Evolutionary conservation across 92 coral and sea anemone genomes (phyloP), one percentile per base, ranked within the genome.

Genomic region (Isaurus tuberculatus): DNA sequence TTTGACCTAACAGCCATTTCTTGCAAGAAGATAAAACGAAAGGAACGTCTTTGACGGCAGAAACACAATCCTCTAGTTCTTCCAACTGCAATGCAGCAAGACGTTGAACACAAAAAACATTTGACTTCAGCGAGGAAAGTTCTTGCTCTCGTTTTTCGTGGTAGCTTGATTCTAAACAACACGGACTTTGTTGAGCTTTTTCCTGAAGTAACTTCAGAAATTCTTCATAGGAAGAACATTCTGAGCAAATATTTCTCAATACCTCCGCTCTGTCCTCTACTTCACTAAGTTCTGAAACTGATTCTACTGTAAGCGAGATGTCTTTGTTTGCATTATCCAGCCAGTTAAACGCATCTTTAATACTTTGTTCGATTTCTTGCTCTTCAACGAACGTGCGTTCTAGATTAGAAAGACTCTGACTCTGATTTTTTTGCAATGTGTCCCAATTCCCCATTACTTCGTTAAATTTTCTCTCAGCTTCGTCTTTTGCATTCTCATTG

Each of bases 331-430:
- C 72, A 58, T 44, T 74, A 36, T 89, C 87, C 43, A 94, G 51
- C 94, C 98, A 91, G 17, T 75, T 84, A 5, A 89, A 84, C 73
- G 90, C 90, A 32, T 91, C 90, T 17, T 83, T 85, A 31, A 91
- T 66, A 74, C 91, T 89, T 32, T 86, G 84, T 37, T 84, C 86
- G 5, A 94, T 61, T 26, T 94, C 88, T 27, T 81, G 85, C 73
- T 89, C 86, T 15, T 85, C 81, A 19, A 84, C 86, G 17, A 89
- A 73, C 28, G 72, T 61, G 37, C 86, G 73, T 80, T 89, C 91
- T 14, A 73, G 74, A 11, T 91, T 93, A 9, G 86, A 85, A 13
- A 92, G 53, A 72, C 75, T 90, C 51, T 87, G 89, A 9, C 81
- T 81, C 31, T 85, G 87, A 40, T 44, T 70, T n/a, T 90, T 86